Percentiles rank a stretch among this genome's conserved stretches.
Evolutionary conservation across 1,140 invertebrate genomes (phyloP).

Genomic region (Neoseiulus cucumeris): DNA sequence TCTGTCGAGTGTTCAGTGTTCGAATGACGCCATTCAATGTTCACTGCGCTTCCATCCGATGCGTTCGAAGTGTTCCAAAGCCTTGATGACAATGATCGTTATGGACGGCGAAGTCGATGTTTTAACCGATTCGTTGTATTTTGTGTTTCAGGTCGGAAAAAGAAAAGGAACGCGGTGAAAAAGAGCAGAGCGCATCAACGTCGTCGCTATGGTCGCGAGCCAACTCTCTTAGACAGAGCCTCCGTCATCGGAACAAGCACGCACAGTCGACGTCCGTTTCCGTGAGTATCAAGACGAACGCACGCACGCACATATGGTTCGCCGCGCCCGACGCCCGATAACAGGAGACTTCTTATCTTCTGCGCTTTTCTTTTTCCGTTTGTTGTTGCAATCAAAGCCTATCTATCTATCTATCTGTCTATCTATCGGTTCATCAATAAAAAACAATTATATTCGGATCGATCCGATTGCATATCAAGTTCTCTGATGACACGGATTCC

Average conservation of each 20-base stretch:
- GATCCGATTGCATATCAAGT: too few relatives aligned
- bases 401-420: not conserved
- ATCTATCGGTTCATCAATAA: not conserved
- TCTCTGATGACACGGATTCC: too few relatives aligned
- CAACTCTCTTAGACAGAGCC: not conserved
- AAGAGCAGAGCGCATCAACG: not conserved
- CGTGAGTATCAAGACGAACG: not conserved
- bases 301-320: not conserved
- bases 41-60: too few relatives aligned
- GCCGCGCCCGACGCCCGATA: not conserved
- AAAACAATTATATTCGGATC: too few relatives aligned
- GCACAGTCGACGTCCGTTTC: not conserved
- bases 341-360: not conserved
- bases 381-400: not conserved
- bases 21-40: too few relatives aligned
- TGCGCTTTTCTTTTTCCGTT: too few relatives aligned
- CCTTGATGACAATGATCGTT: too few relatives aligned
- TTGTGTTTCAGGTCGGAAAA: not conserved
- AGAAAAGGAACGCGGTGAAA: not conserved
- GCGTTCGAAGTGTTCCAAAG: too few relatives aligned
- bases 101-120: too few relatives aligned
- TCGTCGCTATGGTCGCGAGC: slow-evolving; percentile 3
- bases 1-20: too few relatives aligned
- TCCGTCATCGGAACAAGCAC: not conserved
- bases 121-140: not conserved